These are phyloP conservation scores for Tyrophagus putrescentiae DNA, from an alignment of 1,140 invertebrate species.

Conservation along the genomic window DNA sequence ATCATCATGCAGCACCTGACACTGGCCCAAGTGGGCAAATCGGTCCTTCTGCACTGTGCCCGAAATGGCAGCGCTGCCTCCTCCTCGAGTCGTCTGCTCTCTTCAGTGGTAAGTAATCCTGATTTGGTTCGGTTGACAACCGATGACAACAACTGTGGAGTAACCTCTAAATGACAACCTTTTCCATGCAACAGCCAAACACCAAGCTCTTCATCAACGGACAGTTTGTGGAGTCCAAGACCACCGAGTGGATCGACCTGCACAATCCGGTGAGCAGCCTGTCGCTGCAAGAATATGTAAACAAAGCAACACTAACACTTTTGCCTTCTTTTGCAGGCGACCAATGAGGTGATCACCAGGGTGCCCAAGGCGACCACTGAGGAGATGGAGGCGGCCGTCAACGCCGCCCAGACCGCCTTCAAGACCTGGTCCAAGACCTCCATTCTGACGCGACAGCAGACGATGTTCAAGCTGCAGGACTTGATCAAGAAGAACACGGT, in stretches of 20 bases:
- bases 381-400: conserved; percentile 83
- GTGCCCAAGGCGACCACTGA: conserved; percentile 77
- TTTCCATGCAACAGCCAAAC: conserved; percentile 29
- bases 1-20: no score
- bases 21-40: no score
- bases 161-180: neutral
- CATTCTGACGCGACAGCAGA: conserved; percentile 77
- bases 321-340: conserved; percentile 37
- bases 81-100: no score
- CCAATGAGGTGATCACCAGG: conserved; percentile 50
- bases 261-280: conserved; percentile 67
- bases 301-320: neutral
- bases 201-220: conserved; percentile 92
- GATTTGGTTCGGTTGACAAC: no score
- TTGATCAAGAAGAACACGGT: conserved; percentile 61
- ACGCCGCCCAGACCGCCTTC: conserved; percentile 66
- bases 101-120: no score
- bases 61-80: no score
- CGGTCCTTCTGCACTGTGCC: no score
- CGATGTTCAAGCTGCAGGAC: conserved; percentile 81
- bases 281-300: neutral
- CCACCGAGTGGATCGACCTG: conserved; percentile 80
- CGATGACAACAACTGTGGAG: no score
- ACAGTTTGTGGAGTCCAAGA: conserved; percentile 82
- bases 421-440: conserved; percentile 79